phyloP scores from a whole-genome alignment of 2,888 invertebrate species.

The Trichopria drosophilae region DNA sequence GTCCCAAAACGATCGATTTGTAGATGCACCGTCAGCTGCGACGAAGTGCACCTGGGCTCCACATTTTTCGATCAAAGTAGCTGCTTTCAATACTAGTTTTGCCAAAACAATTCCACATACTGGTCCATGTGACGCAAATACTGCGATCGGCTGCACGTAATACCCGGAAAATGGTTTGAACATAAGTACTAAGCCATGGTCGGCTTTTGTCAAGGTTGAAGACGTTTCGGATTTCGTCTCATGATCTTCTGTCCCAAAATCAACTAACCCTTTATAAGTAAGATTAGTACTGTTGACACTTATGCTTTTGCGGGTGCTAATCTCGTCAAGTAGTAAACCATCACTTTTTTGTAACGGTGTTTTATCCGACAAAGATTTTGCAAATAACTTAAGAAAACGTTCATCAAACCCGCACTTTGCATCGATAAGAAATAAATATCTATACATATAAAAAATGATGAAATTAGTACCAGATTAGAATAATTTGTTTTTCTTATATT shows the following conservation, averaged over 20 bases:
- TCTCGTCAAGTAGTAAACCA: conserved; percentile 2
- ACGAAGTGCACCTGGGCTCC: conserved; percentile 34
- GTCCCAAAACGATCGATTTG: conserved; percentile 31
- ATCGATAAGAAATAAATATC: conserved; percentile 4
- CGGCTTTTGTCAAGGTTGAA: conserved; percentile 2
- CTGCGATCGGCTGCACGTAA: conserved; percentile 5
- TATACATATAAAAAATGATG: too few relatives aligned
- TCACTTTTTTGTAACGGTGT: conserved; percentile 6
- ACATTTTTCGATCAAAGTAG: conserved; percentile 27
- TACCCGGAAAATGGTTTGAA: conserved; percentile 3
- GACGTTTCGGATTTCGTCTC: too few relatives aligned
- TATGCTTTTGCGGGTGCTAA: neutral
- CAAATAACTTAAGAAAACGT: conserved; percentile 2
- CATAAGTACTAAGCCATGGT: conserved; percentile 9
- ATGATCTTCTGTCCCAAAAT: too few relatives aligned
- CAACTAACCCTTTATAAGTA: conserved; percentile 5
- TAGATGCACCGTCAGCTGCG: conserved; percentile 30
- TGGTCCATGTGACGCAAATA: conserved; percentile 9
- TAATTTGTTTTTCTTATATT: too few relatives aligned
- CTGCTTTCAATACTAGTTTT: too few relatives aligned
- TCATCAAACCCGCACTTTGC: conserved; percentile 9
- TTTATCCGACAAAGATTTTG: conserved; percentile 1
- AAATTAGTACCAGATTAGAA: too few relatives aligned
- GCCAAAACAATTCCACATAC: conserved; percentile 2
- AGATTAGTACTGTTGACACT: neutral